Base-by-base conservation (phyloP, 1,140 invertebrate genomes). In the Adoxophyes honmai region DNA sequence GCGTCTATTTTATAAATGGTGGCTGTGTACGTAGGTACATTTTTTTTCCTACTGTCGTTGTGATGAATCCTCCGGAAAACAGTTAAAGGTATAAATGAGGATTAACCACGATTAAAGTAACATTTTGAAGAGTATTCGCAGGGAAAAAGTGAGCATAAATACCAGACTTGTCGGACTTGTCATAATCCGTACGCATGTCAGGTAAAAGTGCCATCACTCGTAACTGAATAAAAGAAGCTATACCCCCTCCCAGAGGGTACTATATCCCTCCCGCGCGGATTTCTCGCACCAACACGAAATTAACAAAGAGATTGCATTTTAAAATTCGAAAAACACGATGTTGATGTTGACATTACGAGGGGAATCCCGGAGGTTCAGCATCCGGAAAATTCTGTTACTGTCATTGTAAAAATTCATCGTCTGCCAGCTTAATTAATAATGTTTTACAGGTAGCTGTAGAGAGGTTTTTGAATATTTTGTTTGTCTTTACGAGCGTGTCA, bases 1-100 rank as follows among this genome's bases (percentile, higher is more conserved):
- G 69, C 70, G 73, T 64, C 36, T 58, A 55, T 62, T 54, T 58
- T 38, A 3, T 28, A 28, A 28, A n/a, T n/a, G n/a, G n/a, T n/a
- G n/a, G n/a, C n/a, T n/a, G n/a, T n/a, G n/a, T n/a, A n/a, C n/a
- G n/a, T n/a, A n/a, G n/a, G n/a, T n/a, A n/a, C n/a, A n/a, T n/a
- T n/a, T n/a, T n/a, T n/a, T n/a, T n/a, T n/a, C n/a, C n/a, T n/a
- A n/a, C n/a, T n/a, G n/a, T n/a, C n/a, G n/a, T n/a, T n/a, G n/a
- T n/a, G n/a, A n/a, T n/a, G n/a, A n/a, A n/a, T n/a, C n/a, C n/a
- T n/a, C n/a, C n/a, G n/a, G n/a, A n/a, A n/a, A n/a, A n/a, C n/a
- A n/a, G n/a, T n/a, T n/a, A n/a, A n/a, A n/a, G n/a, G n/a, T n/a
- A n/a, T n/a, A n/a, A n/a, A n/a, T 28, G 21, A 28, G 6, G 2